These are phyloP conservation scores for Phorcus lineatus DNA, from an alignment of 2,888 invertebrate genomes.

Conservation along the genomic window DNA sequence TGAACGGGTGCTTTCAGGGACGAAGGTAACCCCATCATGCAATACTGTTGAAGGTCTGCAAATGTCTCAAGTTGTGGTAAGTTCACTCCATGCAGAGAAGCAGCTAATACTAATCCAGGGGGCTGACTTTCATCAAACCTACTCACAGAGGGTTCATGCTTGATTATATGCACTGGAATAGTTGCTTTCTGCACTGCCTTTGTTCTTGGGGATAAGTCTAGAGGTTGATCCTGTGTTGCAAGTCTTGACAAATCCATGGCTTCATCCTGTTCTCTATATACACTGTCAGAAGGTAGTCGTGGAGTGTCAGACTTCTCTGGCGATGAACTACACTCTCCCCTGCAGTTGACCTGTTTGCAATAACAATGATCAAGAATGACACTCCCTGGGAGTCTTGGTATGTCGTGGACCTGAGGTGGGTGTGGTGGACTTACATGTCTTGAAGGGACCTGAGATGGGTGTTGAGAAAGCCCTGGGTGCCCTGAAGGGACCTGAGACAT, in stretches of 20 bases:
- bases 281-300: not conserved
- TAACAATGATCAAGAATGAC: constrained; percentile 17
- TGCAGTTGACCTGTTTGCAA: constrained; percentile 12
- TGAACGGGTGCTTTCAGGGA: not conserved
- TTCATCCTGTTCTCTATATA: not conserved
- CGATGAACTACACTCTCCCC: not conserved
- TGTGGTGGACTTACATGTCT: not conserved
- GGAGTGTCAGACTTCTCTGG: not conserved
- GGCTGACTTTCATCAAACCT: not conserved
- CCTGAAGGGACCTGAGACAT: not conserved
- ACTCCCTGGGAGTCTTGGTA: constrained; percentile 4
- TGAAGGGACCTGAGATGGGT: not conserved
- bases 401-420: not conserved
- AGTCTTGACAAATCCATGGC: not conserved
- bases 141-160: not conserved
- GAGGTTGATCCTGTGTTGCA: no score
- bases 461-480: no score
- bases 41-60: not conserved
- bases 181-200: not conserved
- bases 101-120: constrained; percentile 4
- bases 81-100: not conserved
- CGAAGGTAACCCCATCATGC: constrained; percentile 2
- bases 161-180: not conserved
- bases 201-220: not conserved
- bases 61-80: not conserved